These are phyloP conservation scores for Illadopsis cleaveri DNA, from an alignment of 2,113 vertebrate species.

Conservation along the genomic window DNA sequence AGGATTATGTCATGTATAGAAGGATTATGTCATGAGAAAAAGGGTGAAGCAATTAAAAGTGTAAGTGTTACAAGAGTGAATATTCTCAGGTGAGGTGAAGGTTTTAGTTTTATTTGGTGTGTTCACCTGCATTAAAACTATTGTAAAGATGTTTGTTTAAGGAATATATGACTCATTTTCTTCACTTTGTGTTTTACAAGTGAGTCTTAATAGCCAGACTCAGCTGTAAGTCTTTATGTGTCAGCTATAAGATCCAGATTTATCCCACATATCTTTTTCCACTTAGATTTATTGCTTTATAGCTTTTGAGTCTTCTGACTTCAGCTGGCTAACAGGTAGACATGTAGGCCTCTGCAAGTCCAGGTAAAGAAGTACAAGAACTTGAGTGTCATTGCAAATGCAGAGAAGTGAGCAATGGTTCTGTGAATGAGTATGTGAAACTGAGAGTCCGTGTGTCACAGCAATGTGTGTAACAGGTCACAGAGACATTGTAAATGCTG, in stretches of 20 bases:
- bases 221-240: background rate
- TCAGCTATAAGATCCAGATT: background rate
- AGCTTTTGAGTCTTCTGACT: background rate
- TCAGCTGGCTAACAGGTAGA: background rate
- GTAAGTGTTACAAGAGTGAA: background rate
- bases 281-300: background rate
- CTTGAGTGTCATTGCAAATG: background rate
- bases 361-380: background rate
- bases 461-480: background rate
- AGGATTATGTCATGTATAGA: background rate
- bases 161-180: background rate
- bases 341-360: background rate
- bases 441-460: rapidly evolving
- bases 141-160: background rate
- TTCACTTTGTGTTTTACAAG: background rate
- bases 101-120: background rate
- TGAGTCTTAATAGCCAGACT: background rate
- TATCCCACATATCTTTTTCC: background rate
- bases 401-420: background rate
- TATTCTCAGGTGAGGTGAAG: background rate
- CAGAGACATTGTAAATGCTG: rapidly evolving
- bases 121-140: background rate
- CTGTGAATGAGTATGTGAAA: rapidly evolving
- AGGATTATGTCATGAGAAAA: background rate
- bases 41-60: background rate